Evolutionary conservation across 2,888 invertebrate species (phyloP), one percentile per base, ranked within the genome.

Genomic region (Hydriomena furcata): DNA sequence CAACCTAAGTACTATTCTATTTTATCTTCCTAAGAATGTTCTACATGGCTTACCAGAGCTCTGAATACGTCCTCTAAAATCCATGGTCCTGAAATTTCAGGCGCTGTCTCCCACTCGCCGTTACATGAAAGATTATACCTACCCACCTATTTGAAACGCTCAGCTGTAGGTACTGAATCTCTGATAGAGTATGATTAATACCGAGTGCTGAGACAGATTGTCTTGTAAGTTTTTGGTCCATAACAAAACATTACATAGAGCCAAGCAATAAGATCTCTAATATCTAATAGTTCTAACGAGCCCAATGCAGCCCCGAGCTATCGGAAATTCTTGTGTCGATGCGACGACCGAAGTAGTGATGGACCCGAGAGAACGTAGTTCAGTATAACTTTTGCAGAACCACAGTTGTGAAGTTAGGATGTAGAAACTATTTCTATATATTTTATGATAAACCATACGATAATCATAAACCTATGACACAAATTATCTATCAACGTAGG

Each of bases 81-180:
- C n/a, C n/a, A n/a, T n/a, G n/a, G n/a, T n/a, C 63, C 49, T 53
- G 64, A 80, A 81, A 69, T 79, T 82, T 79, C 21, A 40, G 21
- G 24, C 28, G 27, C 68, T 55, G 58, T 45, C 57, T 47, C n/a
- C 44, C 55, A 65, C 53, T 55, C 57, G 47, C 56, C 55, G 60
- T 57, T 49, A 44, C 58, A 45, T 50, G 45, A 52, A 47, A 30
- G 38, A 53, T 56, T 50, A 50, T n/a, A n/a, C n/a, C n/a, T n/a
- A n/a, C n/a, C n/a, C n/a, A n/a, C n/a, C n/a, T 52, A 48, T 55
- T 52, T 30, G 35, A 38, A 36, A 34, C 27, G 27, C 44, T 60
- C 38, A 27, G 30, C 45, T 36, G 37, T 44, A 42, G 40, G 10
- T 52, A 42, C 24, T n/a, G 27, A 32, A 49, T 35, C 37, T 24